These are phyloP conservation scores for Sebastes cheni DNA, from an alignment of 2,797 vertebrate genomes.

Conservation along the genomic window DNA sequence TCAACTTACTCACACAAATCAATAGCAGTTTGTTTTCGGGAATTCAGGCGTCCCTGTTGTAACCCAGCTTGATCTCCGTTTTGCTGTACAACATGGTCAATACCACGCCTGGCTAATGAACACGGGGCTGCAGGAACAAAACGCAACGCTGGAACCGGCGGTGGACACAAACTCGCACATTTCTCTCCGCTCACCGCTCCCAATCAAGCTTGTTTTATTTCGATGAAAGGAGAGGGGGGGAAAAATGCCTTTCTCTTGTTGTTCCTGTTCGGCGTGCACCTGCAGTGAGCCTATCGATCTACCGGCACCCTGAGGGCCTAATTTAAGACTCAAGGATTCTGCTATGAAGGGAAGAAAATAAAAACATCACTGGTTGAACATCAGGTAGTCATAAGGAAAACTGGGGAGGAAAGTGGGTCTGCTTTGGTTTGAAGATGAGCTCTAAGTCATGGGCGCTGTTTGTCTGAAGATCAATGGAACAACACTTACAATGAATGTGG, in stretches of 20 bases:
- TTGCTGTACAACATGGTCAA: conserved; percentile 67
- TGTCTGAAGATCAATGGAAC: conserved; percentile 52
- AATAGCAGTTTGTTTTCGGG: conserved; percentile 74
- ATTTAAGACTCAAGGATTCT: conserved; percentile 70
- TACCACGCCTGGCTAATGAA: conserved; percentile 61
- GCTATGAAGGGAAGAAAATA: conserved; percentile 58
- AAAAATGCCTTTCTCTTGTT: conserved; percentile 49
- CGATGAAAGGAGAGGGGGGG: conserved; percentile 54
- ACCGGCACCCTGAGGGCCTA: conserved; percentile 55
- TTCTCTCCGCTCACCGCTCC: conserved; percentile 52
- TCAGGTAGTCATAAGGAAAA: conserved; percentile 39
- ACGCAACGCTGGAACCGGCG: conserved; percentile 17
- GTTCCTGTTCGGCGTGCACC: conserved; percentile 52
- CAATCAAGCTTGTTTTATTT: conserved; percentile 67
- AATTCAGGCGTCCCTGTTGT: conserved; percentile 52
- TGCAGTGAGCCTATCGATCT: conserved; percentile 68
- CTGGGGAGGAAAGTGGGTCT: conserved; percentile 15
- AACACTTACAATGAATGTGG: conserved; percentile 50
- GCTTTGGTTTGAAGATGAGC: conserved; percentile 44
- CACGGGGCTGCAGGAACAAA: conserved; percentile 42
- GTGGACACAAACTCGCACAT: conserved; percentile 42
- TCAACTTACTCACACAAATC: conserved; percentile 65
- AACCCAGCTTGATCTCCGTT: conserved; percentile 65
- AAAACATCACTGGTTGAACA: conserved; percentile 60
- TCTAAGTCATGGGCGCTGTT: conserved; percentile 38